Evolutionary conservation across 2,797 vertebrate species (phyloP), one percentile per base, ranked within the genome.

Genomic region (Notoglanidium macrostoma): DNA sequence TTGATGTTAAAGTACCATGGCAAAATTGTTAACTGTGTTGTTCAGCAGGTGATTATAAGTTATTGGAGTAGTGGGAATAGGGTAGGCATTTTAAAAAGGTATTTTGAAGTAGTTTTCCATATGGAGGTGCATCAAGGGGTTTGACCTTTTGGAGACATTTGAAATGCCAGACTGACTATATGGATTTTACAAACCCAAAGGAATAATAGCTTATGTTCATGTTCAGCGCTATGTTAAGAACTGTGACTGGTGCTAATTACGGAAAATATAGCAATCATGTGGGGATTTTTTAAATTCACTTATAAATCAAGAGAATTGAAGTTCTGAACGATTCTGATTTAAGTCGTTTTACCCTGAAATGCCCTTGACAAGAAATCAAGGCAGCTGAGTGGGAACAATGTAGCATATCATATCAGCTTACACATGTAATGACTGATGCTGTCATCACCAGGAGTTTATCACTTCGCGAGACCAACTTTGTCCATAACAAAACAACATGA

Each of bases 51-150:
- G 68, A 88, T 88, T 76, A 85, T 86, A 35, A 88, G 79, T 90
- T 85, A 90, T 73, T 57, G 74, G 70, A 85, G 84, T 32, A 51
- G 46, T 82, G 63, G 84, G 80, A 80, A 81, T 57, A 70, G 55
- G 65, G 40, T 63, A 40, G n/a, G 83, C 46, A 87, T 87, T 87
- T 70, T 86, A 78, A 85, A 88, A 86, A 26, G 74, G 35, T 59
- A 77, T 15, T 57, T 83, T 51, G 79, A 90, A 91, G 89, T 85
- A 82, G 78, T 85, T 89, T 89, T 89, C 87, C 89, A 90, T 86
- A 85, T 89, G 90, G 86, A 73, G 72, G 68, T 81, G 63, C 84
- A 67, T 88, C 73, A 84, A 85, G 85, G 79, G 87, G 79, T 26
- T 70, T 78, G 86, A 73, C 88, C 87, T 88, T 85, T 65, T 54